Percentiles rank a stretch among this genome's conserved stretches.
Evolutionary conservation across 2,113 vertebrate genomes (phyloP).

Genomic region (Bubo blakistoni): DNA sequence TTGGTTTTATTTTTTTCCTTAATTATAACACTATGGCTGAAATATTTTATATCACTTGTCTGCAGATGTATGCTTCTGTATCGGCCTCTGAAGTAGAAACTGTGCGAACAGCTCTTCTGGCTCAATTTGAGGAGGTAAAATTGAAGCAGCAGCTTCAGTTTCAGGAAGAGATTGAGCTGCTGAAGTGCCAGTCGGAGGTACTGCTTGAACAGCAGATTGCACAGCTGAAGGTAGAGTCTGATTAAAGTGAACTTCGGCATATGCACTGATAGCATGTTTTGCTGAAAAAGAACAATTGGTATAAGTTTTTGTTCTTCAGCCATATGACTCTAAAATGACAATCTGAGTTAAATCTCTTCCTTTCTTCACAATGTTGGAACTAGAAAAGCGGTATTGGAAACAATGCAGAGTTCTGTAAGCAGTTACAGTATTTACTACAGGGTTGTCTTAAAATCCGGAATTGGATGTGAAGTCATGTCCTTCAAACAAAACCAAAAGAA

Average conservation of each 20-base stretch:
- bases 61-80: slow-evolving; percentile 44
- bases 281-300: neutral
- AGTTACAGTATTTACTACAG: neutral
- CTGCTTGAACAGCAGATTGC: slow-evolving; percentile 74
- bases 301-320: neutral
- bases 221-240: slow-evolving; percentile 75
- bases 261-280: neutral
- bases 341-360: neutral
- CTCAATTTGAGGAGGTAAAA: slow-evolving; percentile 64
- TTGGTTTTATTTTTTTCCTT: neutral
- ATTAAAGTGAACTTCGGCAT: neutral
- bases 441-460: neutral
- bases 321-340: neutral
- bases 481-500: neutral
- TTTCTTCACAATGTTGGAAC: neutral
- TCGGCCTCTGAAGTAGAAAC: slow-evolving; percentile 69
- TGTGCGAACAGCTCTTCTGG: slow-evolving; percentile 62
- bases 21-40: neutral
- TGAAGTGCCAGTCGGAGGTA: slow-evolving; percentile 79
- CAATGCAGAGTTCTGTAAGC: neutral
- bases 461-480: neutral
- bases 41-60: neutral
- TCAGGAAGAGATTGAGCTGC: slow-evolving; percentile 80
- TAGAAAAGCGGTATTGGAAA: neutral
- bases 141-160: slow-evolving; percentile 75